phyloP scores from a whole-genome alignment of 2,797 vertebrate species.

The Phyllotis vaccarum region DNA sequence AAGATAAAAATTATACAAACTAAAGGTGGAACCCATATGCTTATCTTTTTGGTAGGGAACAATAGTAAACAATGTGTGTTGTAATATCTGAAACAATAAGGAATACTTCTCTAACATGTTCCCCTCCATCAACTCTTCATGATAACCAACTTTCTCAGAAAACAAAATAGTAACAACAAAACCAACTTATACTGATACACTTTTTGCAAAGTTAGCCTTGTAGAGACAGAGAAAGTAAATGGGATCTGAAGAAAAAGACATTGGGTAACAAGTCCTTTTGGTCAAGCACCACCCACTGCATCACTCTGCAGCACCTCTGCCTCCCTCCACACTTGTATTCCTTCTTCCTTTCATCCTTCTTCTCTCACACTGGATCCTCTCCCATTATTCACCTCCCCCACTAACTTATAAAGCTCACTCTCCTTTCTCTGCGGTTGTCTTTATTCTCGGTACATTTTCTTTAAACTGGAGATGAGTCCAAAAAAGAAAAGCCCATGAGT shows the following conservation, averaged over 20 bases:
- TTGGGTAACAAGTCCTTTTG: neutral
- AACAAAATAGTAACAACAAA: neutral
- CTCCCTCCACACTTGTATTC: too few relatives aligned
- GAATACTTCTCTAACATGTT: neutral
- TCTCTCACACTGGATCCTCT: neutral
- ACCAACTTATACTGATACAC: neutral
- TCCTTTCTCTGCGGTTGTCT: neutral
- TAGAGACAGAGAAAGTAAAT: neutral
- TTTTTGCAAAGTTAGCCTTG: rapidly evolving
- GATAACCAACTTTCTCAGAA: neutral
- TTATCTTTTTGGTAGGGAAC: neutral
- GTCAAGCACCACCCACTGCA: neutral
- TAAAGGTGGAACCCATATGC: neutral
- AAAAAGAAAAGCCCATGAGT: too few relatives aligned
- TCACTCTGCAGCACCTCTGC: neutral
- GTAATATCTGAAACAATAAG: neutral
- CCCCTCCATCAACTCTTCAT: neutral
- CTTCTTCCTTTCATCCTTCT: neutral
- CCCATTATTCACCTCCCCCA: neutral
- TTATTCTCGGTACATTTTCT: neutral
- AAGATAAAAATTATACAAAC: conserved; percentile 11
- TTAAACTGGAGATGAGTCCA: neutral
- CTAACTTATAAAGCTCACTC: neutral
- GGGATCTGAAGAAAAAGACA: neutral
- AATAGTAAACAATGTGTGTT: neutral